These are phyloP conservation scores for Sceloporus tristichus DNA, from an alignment of 2,113 vertebrate genomes.

Conservation along the genomic window DNA sequence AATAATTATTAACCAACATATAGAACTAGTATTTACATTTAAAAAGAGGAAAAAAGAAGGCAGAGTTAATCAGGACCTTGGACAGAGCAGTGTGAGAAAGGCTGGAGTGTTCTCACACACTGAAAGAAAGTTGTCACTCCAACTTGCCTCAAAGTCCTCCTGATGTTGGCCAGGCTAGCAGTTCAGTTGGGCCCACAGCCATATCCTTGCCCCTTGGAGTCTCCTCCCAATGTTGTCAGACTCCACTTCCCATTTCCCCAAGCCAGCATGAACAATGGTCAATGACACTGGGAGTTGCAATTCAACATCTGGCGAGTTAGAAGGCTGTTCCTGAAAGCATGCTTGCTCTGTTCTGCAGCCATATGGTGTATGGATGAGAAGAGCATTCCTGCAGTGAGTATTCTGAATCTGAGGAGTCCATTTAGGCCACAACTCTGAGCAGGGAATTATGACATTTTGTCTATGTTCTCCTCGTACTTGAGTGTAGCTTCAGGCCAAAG, in stretches of 20 bases:
- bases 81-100: not conserved
- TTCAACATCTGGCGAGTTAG: no score
- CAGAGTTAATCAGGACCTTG: not conserved
- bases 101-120: not conserved
- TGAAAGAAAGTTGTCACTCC: not conserved
- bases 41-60: not conserved
- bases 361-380: no score
- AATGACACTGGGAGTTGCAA: no score
- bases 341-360: no score
- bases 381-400: not conserved
- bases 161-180: not conserved
- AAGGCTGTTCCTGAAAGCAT: no score
- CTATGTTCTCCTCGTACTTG: not conserved
- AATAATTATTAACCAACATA: no score
- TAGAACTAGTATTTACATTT: not conserved
- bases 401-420: not conserved
- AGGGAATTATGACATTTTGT: not conserved
- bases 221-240: no score
- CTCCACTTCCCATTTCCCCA: no score
- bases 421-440: not conserved
- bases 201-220: no score
- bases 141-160: not conserved
- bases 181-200: not conserved
- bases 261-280: no score
- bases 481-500: not conserved